phyloP scores from a whole-genome alignment of 2,797 vertebrate species.

The Coregonus suidteri region DNA sequence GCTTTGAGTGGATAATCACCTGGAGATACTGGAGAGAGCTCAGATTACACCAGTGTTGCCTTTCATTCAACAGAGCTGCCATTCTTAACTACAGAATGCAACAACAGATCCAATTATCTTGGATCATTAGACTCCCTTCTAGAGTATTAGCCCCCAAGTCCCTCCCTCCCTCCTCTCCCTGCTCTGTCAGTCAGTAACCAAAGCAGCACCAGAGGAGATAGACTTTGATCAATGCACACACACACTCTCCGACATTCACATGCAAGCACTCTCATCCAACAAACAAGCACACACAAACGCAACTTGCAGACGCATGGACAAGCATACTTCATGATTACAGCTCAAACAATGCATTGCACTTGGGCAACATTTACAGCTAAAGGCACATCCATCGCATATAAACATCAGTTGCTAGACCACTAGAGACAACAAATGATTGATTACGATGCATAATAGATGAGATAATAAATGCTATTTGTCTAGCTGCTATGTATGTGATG shows the following conservation, averaged over 20 bases:
- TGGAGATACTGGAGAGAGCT: background rate
- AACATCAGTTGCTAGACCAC: constrained; percentile 4
- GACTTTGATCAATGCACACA: constrained; percentile 66
- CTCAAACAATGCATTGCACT: constrained; percentile 30
- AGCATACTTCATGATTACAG: constrained; percentile 15
- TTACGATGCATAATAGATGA: constrained; percentile 62
- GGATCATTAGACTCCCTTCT: constrained; percentile 18
- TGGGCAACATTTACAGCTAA: constrained; percentile 18
- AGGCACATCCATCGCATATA: background rate
- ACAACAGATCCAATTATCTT: constrained; percentile 29
- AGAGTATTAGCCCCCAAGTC: background rate
- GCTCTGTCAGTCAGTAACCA: constrained; percentile 63
- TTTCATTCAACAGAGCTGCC: background rate
- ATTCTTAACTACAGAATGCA: constrained; percentile 21
- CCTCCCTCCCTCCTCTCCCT: background rate
- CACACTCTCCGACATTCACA: constrained; percentile 15
- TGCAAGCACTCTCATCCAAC: constrained; percentile 32
- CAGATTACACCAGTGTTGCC: background rate
- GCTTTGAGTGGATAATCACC: constrained; percentile 2
- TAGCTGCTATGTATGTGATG: background rate
- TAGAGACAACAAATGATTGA: constrained; percentile 48
- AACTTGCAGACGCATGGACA: constrained; percentile 24
- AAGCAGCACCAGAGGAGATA: constrained; percentile 25
- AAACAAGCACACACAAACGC: constrained; percentile 19
- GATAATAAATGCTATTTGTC: background rate